Conservation (phyloP, 2,113 vertebrate species). For the Catharus bicknelli region DNA sequence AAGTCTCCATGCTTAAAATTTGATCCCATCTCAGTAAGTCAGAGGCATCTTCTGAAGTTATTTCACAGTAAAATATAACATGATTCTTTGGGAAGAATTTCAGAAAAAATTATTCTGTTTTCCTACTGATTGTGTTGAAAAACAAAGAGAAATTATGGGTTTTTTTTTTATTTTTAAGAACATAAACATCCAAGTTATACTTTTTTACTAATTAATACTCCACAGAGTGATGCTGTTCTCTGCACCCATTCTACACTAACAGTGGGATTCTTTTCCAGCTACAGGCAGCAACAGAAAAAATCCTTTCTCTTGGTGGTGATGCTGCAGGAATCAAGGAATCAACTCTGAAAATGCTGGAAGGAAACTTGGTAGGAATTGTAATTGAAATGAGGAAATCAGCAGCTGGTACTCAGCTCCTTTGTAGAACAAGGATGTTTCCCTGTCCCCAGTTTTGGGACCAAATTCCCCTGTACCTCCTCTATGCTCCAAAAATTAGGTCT, state of each 20-base stretch:
- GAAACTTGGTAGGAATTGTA: slow-evolving; percentile 57
- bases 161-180: not conserved
- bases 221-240: not conserved
- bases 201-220: not conserved
- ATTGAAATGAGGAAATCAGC: not conserved
- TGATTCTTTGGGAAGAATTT: not conserved
- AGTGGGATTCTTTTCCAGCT: slow-evolving; percentile 69
- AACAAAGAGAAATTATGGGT: not conserved
- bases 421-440: not conserved
- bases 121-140: not conserved
- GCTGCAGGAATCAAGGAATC: slow-evolving; percentile 47
- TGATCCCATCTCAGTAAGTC: not conserved
- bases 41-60: not conserved
- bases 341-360: slow-evolving; percentile 43
- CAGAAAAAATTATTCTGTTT: not conserved
- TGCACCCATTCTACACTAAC: not conserved
- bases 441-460: not conserved
- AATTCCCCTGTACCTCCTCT: not conserved
- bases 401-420: not conserved
- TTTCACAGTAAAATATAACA: not conserved
- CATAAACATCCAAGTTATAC: not conserved
- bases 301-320: slow-evolving; percentile 34
- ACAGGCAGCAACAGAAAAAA: slow-evolving; percentile 58
- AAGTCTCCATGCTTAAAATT: not conserved
- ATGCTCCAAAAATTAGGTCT: not conserved